These are phyloP conservation scores for Eilema sororculum DNA, from an alignment of 2,888 invertebrate species.

Conservation along the genomic window DNA sequence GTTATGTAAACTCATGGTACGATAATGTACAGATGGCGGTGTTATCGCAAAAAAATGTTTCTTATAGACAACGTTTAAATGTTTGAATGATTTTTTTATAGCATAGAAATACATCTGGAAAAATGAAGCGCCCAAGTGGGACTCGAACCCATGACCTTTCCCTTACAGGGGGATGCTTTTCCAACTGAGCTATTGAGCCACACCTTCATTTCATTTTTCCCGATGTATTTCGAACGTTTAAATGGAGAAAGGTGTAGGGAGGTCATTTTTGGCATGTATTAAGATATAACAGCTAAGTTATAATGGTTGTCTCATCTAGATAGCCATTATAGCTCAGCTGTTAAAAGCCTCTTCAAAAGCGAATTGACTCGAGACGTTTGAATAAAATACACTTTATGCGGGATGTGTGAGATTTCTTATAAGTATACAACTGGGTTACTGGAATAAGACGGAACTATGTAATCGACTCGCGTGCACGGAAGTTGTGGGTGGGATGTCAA, in stretches of 20 bases:
- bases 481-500: background rate
- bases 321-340: background rate
- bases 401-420: background rate
- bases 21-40: background rate
- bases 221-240: no score
- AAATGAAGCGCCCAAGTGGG: no score
- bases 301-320: background rate
- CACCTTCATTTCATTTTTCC: no score
- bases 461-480: background rate
- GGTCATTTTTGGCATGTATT: background rate
- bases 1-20: background rate
- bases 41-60: constrained; percentile 2
- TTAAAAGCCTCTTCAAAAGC: no score
- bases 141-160: no score
- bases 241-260: no score
- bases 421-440: background rate
- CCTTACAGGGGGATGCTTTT: no score
- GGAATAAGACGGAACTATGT: background rate
- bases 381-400: background rate
- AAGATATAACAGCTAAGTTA: background rate
- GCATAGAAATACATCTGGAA: no score
- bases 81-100: no score
- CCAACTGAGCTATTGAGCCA: no score
- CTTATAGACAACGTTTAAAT: background rate
- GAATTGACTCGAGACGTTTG: background rate